Evolutionary conservation across 1,140 invertebrate species (phyloP).

Genomic region (Ceratoteleas bidentatus): DNA sequence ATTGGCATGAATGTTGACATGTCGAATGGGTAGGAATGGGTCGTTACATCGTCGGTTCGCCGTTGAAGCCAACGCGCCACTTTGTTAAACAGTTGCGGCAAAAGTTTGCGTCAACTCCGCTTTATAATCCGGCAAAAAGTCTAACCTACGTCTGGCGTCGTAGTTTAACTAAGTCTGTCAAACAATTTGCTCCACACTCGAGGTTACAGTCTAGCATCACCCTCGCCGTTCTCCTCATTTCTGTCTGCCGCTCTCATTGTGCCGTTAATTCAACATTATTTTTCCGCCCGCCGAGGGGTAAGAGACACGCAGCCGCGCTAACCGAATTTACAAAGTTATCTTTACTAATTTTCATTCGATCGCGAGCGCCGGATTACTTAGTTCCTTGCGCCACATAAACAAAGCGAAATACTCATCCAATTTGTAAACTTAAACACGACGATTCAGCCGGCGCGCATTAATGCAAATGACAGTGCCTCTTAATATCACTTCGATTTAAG

Average conservation of each 20-base stretch:
- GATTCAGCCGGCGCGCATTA: constrained; percentile 25
- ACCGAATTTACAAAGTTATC: constrained; percentile 55
- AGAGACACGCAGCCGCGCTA: constrained; percentile 32
- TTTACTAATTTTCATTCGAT: constrained; percentile 47
- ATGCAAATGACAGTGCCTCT: constrained; percentile 7
- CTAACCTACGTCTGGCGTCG: constrained; percentile 15
- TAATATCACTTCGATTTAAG: constrained; percentile 33
- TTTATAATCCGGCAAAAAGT: constrained; percentile 29
- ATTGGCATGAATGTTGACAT: too few relatives aligned
- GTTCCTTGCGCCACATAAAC: constrained; percentile 34
- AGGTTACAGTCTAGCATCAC: constrained; percentile 44
- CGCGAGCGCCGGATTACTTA: constrained; percentile 30
- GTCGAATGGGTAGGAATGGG: too few relatives aligned
- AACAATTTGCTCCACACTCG: constrained; percentile 38
- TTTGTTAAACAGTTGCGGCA: constrained; percentile 3
- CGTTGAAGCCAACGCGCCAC: too few relatives aligned
- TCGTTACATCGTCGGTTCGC: too few relatives aligned
- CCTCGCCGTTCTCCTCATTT: constrained; percentile 32
- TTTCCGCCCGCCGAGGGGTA: constrained; percentile 8
- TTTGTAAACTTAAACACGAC: constrained; percentile 34
- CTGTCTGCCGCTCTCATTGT: constrained; percentile 45
- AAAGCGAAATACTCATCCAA: constrained; percentile 39
- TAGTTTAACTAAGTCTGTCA: constrained; percentile 54
- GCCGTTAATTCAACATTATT: constrained; percentile 52
- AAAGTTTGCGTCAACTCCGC: constrained; percentile 12